Evolutionary conservation across 2,797 vertebrate species (phyloP), one percentile per base, ranked within the genome.

Genomic region (Muscicapa comitata): DNA sequence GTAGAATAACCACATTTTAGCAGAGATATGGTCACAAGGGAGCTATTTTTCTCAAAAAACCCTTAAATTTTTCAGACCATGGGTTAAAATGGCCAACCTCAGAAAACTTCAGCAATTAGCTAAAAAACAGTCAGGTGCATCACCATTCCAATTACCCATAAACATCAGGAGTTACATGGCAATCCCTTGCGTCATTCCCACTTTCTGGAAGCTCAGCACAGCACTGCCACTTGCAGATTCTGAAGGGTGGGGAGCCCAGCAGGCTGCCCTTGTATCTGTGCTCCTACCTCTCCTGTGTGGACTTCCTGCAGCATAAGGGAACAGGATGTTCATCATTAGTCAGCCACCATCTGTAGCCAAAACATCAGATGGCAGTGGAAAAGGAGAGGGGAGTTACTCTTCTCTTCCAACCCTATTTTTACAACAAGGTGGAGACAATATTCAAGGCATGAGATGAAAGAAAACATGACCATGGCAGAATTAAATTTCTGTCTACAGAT

Each of bases 311-410:
- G 61, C 91, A 86, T 17, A 33, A 86, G 48, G 65, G 90, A 95
- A 93, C 91, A 84, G 90, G 85, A 86, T 42, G 90, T 84, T 86
- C 93, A 65, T n/a, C 75, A 21, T 86, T 66, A 83, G 65, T 71
- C 81, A 83, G 66, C 15, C 82, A 81, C 94, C 79, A 95, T 94
- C 93, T 94, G 93, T 9, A 75, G 66, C 79, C 75, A 77, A 80
- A 94, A 40, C 35, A 40, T 96, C 85, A 94, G 82, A 94, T 78
- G 79, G 82, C 58, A 75, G 13, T 18, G 40, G 63, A 83, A 66
- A 37, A 42, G 31, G 9, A 79, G 29, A 86, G 28, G 13, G 33
- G 48, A 91, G 9, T 35, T 78, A 26, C 65, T 63, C 17, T 62
- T 71, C 59, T 67, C 65, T 76, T 92, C 67, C 66, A 93, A 9